Conservation (phyloP, 2,888 invertebrate species). For the Celastrina argiolus region DNA sequence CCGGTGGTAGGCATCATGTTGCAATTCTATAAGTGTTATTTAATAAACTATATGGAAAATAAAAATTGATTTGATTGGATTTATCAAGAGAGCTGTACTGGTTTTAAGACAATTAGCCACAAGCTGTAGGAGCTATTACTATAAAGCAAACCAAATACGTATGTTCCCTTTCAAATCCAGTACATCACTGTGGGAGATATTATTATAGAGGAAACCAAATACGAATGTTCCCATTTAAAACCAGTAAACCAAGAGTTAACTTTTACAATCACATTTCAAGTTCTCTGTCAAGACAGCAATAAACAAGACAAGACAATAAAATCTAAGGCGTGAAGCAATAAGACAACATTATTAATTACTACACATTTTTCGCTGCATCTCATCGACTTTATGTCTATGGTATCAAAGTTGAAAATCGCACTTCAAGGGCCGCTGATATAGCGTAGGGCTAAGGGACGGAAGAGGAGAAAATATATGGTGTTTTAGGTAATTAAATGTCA, state of each 20-base stretch:
- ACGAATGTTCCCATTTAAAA: no score
- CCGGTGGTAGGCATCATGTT: no score
- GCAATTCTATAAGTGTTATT: no score
- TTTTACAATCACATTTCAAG: conserved; percentile 39
- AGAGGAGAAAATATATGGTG: conserved; percentile 75
- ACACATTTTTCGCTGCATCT: conserved; percentile 30
- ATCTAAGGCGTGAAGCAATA: conserved; percentile 77
- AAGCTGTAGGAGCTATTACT: no score
- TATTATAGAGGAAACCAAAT: no score
- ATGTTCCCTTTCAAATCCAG: no score
- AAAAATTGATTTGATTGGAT: no score
- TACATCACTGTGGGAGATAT: no score
- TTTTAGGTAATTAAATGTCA: conserved; percentile 78
- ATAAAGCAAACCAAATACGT: no score
- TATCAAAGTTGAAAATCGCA: conserved; percentile 35
- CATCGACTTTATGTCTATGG: conserved; percentile 35
- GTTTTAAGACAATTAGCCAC: no score
- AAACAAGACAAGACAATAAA: conserved; percentile 60
- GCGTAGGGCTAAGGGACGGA: conserved; percentile 55
- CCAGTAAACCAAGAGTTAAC: background rate
- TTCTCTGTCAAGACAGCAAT: conserved; percentile 39
- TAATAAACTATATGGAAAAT: no score
- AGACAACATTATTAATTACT: conserved; percentile 71
- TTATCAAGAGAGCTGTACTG: no score
- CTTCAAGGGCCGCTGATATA: conserved; percentile 21